These are phyloP conservation scores for Misgurnus mizolepis DNA, from an alignment of 2,113 vertebrate genomes.

Conservation along the genomic window DNA sequence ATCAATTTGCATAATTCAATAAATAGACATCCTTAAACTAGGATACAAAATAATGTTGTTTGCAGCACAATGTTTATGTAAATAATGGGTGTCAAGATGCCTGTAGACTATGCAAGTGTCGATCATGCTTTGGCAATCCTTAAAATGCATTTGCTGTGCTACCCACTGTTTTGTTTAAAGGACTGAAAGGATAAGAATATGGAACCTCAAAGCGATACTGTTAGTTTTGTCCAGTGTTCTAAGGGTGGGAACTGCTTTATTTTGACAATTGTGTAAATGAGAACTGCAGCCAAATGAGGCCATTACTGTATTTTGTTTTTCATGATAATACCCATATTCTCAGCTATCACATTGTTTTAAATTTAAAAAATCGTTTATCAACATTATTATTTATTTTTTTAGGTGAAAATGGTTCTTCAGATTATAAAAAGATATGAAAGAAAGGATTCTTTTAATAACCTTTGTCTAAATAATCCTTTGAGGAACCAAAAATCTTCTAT, in stretches of 20 bases:
- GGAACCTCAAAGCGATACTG: conserved; percentile 67
- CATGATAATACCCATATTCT: conserved; percentile 42
- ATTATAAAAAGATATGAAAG: too few relatives aligned
- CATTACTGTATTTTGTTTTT: conserved; percentile 63
- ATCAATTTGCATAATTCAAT: conserved; percentile 56
- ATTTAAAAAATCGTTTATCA: background rate
- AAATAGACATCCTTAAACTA: conserved; percentile 54
- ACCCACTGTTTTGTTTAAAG: conserved; percentile 71
- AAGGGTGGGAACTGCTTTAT: conserved; percentile 64
- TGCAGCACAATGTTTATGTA: conserved; percentile 64
- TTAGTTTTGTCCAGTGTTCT: conserved; percentile 67
- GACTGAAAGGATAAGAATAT: conserved; percentile 69
- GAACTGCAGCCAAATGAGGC: conserved; percentile 56
- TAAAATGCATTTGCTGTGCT: conserved; percentile 73
- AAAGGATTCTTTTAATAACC: too few relatives aligned
- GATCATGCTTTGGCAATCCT: conserved; percentile 69
- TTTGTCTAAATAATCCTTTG: too few relatives aligned
- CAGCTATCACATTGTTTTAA: conserved; percentile 39
- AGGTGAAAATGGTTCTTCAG: background rate
- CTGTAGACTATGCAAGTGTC: conserved; percentile 66
- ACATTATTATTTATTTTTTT: background rate
- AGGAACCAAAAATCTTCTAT: too few relatives aligned
- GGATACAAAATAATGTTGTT: conserved; percentile 60
- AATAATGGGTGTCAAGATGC: conserved; percentile 66
- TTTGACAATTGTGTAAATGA: conserved; percentile 64